Evolutionary conservation across 1,140 invertebrate species (phyloP), one percentile per base, ranked within the genome.

Genomic region (Drosophila sulfurigaster): DNA sequence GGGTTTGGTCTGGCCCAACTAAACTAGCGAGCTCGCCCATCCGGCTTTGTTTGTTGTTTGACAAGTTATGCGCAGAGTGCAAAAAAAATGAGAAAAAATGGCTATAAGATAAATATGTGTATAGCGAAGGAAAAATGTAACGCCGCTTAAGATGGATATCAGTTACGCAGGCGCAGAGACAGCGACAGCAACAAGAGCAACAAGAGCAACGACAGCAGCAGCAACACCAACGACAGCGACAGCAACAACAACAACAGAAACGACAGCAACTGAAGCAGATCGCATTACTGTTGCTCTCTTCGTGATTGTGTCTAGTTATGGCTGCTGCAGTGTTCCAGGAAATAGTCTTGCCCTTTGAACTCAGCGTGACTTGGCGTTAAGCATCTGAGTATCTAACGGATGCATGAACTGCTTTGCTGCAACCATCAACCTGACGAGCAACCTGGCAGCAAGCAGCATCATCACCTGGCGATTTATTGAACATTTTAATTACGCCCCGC

Each of bases 401-500:
- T 67, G 43, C 35, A 35, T 2, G 15, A 4, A 49, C 30, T 32
- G 30, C 30, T n/a, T n/a, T 32, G 41, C 43, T 35, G 52, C 51
- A 52, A 8, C n/a, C 43, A 45, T 46, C 45, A 15, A 54, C 32
- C 6, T 32, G 13, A 8, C 7, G n/a, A 41, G 11, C 41, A 45
- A 54, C 13, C 5, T 32, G n/a, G 6, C 7, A 13, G 38, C 10
- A 20, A 45, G 5, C 20, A 60, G 25, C 43, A 46, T n/a, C 59
- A 54, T 49, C 49, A 65, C n/a, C 60, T 54, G 38, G 58, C 64
- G 43, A 88, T 87, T 82, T 87, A 82, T 83, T 82, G 73, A 88
- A 88, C 77, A 82, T 87, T 80, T 88, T 88, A 87, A 87, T 87
- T 88, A 87, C 74, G 58, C 82, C 80, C 83, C 63, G 83, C 73